These are phyloP conservation scores for Gymnoscelis rufifasciata DNA, from an alignment of 2,888 invertebrate genomes.

Conservation along the genomic window DNA sequence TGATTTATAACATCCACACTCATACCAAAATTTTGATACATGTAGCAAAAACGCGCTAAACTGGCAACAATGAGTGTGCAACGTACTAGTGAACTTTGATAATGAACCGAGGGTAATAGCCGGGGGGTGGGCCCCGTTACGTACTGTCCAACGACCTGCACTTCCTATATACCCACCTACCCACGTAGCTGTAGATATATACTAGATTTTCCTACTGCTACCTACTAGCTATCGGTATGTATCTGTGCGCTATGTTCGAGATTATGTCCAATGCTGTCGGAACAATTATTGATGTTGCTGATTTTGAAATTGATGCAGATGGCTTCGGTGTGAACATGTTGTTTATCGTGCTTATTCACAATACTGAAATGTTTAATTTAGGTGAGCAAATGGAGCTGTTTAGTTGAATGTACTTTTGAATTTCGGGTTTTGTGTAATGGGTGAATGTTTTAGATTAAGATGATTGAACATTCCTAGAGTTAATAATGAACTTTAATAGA, in stretches of 20 bases:
- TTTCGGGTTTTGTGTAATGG: too few species aligned
- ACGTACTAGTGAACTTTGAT: conserved; percentile 77
- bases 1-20: background rate
- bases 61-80: conserved; percentile 42
- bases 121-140: conserved; percentile 51
- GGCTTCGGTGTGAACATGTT: background rate
- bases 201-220: conserved; percentile 9
- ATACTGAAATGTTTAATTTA: too few species aligned
- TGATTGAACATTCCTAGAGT: too few species aligned
- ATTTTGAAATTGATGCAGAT: conserved; percentile 1
- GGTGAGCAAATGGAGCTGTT: too few species aligned
- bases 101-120: conserved; percentile 71
- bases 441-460: too few species aligned
- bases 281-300: conserved; percentile 17
- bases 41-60: background rate
- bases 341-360: background rate
- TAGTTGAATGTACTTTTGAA: too few species aligned
- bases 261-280: conserved; percentile 21
- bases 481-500: too few species aligned
- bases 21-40: background rate
- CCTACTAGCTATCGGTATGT: background rate
- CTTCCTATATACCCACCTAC: conserved; percentile 35
- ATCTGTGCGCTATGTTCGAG: conserved; percentile 9
- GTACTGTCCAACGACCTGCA: conserved; percentile 61
- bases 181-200: conserved; percentile 1